Percentiles rank a stretch among this genome's conserved stretches.
Conservation (phyloP, 2,113 vertebrate species). For the Grammomys surdaster region DNA sequence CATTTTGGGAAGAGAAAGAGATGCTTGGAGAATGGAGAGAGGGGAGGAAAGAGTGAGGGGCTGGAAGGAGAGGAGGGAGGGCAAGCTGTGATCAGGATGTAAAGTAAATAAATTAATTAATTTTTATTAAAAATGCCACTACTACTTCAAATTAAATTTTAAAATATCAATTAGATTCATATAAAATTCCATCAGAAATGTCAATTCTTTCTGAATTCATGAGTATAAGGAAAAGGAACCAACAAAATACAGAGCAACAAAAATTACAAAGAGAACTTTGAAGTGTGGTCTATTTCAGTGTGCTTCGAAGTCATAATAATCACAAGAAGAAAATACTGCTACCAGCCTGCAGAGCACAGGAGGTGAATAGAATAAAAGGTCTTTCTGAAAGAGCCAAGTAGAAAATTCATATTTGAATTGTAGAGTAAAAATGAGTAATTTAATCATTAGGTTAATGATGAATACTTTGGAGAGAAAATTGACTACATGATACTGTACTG, state of each 20-base stretch:
- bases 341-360: background rate
- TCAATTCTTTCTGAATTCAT: background rate
- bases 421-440: background rate
- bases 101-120: too few species aligned
- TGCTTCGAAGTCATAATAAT: conserved; percentile 35
- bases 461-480: background rate
- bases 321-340: background rate
- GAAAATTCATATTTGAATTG: background rate
- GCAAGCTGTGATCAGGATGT: too few species aligned
- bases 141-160: background rate
- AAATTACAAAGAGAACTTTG: background rate
- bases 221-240: background rate
- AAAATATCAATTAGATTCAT: background rate
- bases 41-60: too few species aligned
- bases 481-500: background rate
- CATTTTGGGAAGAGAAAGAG: too few species aligned
- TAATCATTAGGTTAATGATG: background rate
- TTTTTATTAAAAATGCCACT: background rate
- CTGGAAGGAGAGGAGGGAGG: too few species aligned
- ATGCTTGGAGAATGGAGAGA: too few species aligned
- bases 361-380: background rate
- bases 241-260: background rate
- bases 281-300: background rate
- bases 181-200: conserved; percentile 20
- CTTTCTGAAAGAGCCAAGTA: background rate